Percentiles rank a stretch among this genome's conserved stretches.
Conservation (phyloP, 2,113 vertebrate genomes). For the Columbina picui region DNA sequence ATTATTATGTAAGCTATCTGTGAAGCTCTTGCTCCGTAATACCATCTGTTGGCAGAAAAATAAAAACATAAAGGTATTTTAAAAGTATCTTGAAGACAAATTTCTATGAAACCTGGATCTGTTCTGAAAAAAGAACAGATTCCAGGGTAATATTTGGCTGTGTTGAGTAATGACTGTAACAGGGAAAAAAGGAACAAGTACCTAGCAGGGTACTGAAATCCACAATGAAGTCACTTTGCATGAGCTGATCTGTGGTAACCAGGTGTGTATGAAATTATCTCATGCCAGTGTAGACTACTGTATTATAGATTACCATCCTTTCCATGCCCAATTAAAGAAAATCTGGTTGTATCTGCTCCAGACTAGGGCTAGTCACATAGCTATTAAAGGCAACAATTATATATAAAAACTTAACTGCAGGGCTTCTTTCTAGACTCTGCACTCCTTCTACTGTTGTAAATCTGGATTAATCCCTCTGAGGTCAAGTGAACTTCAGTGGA, state of each 20-base stretch:
- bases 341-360: neutral
- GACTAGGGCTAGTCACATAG: neutral
- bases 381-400: neutral
- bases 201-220: neutral
- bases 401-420: neutral
- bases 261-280: neutral
- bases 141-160: neutral
- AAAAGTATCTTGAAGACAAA: neutral
- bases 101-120: neutral
- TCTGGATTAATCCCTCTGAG: neutral
- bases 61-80: neutral
- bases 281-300: neutral
- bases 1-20: neutral
- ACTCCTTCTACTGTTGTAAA: neutral
- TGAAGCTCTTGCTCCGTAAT: neutral
- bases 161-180: accelerated
- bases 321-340: neutral
- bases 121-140: neutral
- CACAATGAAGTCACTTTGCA: neutral
- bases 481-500: neutral
- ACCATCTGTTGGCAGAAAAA: neutral
- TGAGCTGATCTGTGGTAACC: neutral
- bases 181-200: neutral
- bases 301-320: neutral
- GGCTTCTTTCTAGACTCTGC: neutral